Conservation (phyloP, 2,888 invertebrate genomes). For the Xylota segnis region DNA sequence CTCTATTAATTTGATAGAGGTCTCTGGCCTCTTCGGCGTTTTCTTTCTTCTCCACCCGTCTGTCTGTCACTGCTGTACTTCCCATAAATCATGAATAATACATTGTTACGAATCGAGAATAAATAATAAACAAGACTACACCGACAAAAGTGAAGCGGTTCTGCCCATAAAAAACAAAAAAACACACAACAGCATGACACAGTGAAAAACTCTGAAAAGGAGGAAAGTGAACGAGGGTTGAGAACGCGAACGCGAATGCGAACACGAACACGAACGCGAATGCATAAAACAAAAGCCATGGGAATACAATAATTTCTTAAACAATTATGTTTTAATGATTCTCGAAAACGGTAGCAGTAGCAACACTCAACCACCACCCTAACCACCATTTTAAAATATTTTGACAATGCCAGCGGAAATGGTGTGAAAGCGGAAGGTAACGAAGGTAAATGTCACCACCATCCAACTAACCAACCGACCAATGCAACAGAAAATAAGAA, state of each 20-base stretch:
- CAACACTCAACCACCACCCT: not conserved
- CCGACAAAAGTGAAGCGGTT: constrained; percentile 22
- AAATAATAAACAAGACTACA: constrained; percentile 41
- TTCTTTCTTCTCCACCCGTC: constrained; percentile 2
- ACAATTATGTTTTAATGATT: constrained; percentile 28
- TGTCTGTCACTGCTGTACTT: constrained; percentile 13
- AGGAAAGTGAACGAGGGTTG: not conserved
- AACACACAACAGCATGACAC: constrained; percentile 1
- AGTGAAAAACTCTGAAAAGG: not conserved
- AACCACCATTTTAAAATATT: constrained; percentile 33
- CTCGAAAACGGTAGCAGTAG: not conserved
- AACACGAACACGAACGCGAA: no score
- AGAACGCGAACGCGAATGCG: no score
- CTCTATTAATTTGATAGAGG: constrained; percentile 50
- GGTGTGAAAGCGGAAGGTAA: constrained; percentile 45
- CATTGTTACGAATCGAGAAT: constrained; percentile 38
- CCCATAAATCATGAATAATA: constrained; percentile 47
- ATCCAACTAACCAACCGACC: no score
- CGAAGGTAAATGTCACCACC: constrained; percentile 47
- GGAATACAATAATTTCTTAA: constrained; percentile 25
- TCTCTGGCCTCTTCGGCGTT: constrained; percentile 28
- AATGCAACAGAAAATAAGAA: constrained; percentile 3
- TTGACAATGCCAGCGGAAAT: constrained; percentile 53
- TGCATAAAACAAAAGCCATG: constrained; percentile 39
- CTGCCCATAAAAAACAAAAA: constrained; percentile 21